Conservation (phyloP, 2,113 vertebrate genomes). For the Corythornis madagascariensis region DNA sequence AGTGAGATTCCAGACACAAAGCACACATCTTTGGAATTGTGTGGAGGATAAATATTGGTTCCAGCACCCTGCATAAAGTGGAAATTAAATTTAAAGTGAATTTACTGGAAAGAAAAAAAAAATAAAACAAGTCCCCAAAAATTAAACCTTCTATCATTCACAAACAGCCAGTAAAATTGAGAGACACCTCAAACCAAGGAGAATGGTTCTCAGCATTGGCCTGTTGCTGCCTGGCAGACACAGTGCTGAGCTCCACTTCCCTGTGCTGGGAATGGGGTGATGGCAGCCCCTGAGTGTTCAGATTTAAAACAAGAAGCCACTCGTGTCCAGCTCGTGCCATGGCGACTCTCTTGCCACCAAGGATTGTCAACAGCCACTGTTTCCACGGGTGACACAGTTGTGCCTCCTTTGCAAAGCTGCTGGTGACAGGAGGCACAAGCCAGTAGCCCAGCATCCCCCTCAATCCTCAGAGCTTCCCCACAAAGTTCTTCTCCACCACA, state of each 20-base stretch:
- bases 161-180: background rate
- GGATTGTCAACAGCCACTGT: background rate
- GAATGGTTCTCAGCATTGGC: background rate
- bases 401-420: background rate
- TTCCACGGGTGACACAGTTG: background rate
- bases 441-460: background rate
- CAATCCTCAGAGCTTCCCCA: background rate
- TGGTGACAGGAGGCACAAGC: background rate
- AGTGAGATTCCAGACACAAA: background rate
- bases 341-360: fast-evolving
- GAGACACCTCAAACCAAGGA: background rate
- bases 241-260: fast-evolving
- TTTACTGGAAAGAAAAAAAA: background rate
- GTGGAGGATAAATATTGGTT: background rate
- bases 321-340: background rate
- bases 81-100: background rate
- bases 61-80: background rate
- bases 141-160: background rate
- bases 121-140: background rate
- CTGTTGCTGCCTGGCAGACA: background rate
- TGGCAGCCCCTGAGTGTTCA: background rate
- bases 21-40: background rate
- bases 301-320: background rate
- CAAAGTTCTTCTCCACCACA: background rate
- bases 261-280: background rate